A percentile compares a stretch with the other conserved stretches of the same genome.
Evolutionary conservation across 2,113 vertebrate species (phyloP).

Genomic region (Prunella himalayana): DNA sequence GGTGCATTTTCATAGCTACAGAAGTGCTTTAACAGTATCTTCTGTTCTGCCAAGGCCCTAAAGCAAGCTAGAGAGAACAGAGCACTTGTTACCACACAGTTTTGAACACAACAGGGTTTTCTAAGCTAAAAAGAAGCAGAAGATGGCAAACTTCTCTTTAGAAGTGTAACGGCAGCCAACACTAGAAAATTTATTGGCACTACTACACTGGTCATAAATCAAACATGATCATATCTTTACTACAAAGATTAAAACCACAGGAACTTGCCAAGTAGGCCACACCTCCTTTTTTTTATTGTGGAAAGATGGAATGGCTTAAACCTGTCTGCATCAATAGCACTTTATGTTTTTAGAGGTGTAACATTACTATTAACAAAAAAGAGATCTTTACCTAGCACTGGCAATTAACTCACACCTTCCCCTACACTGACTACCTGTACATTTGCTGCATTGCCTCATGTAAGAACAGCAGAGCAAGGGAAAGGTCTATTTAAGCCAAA

Average conservation of each 20-base stretch:
- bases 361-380: not conserved
- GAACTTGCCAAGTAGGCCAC: not conserved
- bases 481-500: not conserved
- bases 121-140: not conserved
- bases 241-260: not conserved
- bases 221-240: not conserved
- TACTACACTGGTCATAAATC: not conserved
- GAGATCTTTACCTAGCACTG: not conserved
- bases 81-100: not conserved
- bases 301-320: not conserved
- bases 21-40: not conserved
- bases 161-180: not conserved
- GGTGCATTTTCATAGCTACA: not conserved
- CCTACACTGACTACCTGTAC: not conserved
- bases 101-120: not conserved
- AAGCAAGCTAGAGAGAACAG: not conserved
- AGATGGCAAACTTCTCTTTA: not conserved
- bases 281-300: not conserved
- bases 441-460: not conserved
- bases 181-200: not conserved
- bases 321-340: not conserved
- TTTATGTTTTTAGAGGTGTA: not conserved
- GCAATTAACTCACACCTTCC: not conserved
- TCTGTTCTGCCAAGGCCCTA: not conserved
- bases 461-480: not conserved